Conservation (phyloP, 2,888 invertebrate genomes). For the Ormyrus thymus region DNA sequence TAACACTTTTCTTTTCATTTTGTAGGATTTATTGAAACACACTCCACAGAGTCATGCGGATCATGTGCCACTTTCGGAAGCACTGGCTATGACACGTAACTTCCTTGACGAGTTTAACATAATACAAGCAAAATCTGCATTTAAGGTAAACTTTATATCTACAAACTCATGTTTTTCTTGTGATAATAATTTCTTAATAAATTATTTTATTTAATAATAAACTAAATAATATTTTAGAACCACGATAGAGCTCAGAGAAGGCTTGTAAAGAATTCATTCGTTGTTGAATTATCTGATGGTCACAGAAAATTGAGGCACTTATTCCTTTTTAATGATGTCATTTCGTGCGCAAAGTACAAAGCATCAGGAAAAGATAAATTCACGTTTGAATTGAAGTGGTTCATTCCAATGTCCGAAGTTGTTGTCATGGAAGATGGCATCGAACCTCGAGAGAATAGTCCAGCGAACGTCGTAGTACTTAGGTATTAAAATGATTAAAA, state of each 20-base stretch:
- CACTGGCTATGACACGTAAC: constrained; percentile 89
- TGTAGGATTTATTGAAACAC: constrained; percentile 86
- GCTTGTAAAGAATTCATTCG: constrained; percentile 95
- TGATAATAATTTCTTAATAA: not conserved
- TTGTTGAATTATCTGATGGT: constrained; percentile 92
- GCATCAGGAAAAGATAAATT: constrained; percentile 91
- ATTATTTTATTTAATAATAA: not conserved
- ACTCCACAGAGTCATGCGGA: constrained; percentile 88
- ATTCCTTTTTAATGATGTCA: constrained; percentile 95
- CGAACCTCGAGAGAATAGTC: constrained; percentile 85
- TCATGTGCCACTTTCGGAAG: constrained; percentile 85
- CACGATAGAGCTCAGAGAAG: constrained; percentile 88
- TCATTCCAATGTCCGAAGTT: constrained; percentile 90
- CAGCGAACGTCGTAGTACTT: constrained; percentile 88
- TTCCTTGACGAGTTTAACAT: constrained; percentile 95
- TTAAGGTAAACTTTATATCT: constrained; percentile 80
- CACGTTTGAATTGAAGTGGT: constrained; percentile 95
- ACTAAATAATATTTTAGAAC: constrained; percentile 75
- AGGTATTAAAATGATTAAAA: constrained; percentile 69
- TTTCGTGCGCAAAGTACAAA: constrained; percentile 96
- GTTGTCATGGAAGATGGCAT: constrained; percentile 83
- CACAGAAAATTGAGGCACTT: constrained; percentile 93
- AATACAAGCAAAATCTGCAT: constrained; percentile 87
- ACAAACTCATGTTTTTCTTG: not conserved
- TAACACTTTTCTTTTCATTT: constrained; percentile 53